These are phyloP conservation scores for Operophtera brumata DNA, from an alignment of 2,888 invertebrate species.

Conservation along the genomic window DNA sequence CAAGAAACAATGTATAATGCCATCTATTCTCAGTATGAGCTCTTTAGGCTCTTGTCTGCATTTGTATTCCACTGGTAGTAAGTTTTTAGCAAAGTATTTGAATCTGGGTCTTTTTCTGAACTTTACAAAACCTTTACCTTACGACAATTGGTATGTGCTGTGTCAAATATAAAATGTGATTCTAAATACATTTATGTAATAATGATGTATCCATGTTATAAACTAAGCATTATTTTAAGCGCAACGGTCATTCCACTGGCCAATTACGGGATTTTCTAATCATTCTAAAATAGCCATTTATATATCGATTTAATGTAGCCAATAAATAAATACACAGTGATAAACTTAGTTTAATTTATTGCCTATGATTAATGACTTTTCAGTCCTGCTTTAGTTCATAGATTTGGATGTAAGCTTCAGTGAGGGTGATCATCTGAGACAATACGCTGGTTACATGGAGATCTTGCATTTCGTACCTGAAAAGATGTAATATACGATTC, in stretches of 20 bases:
- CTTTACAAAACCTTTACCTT: conserved; percentile 17
- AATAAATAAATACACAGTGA: conserved; percentile 58
- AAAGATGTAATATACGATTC: conserved; percentile 28
- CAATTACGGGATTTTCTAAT: conserved; percentile 29
- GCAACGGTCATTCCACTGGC: conserved; percentile 60
- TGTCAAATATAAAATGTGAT: conserved; percentile 57
- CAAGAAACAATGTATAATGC: conserved; percentile 50
- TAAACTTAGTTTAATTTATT: conserved; percentile 40
- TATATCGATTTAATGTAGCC: conserved; percentile 51
- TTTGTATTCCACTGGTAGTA: conserved; percentile 20
- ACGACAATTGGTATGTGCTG: conserved; percentile 35
- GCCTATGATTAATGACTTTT: conserved; percentile 44
- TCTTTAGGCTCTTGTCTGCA: conserved; percentile 11
- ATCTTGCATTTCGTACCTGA: conserved; percentile 94
- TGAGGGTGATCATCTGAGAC: conserved; percentile 99
- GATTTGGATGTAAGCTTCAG: conserved; percentile 98
- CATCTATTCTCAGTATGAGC: conserved; percentile 18
- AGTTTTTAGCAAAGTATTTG: conserved; percentile 11
- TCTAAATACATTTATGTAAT: conserved; percentile 34
- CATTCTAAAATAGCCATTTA: conserved; percentile 48
- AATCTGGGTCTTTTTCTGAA: conserved; percentile 17
- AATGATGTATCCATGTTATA: conserved; percentile 49
- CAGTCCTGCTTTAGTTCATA: conserved; percentile 82
- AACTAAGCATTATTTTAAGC: conserved; percentile 53
- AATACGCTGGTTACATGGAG: conserved; percentile 98